A percentile compares a stretch with the other conserved stretches of the same genome.
Conservation (phyloP, 2,888 invertebrate genomes). For the Campoplex capitator region DNA sequence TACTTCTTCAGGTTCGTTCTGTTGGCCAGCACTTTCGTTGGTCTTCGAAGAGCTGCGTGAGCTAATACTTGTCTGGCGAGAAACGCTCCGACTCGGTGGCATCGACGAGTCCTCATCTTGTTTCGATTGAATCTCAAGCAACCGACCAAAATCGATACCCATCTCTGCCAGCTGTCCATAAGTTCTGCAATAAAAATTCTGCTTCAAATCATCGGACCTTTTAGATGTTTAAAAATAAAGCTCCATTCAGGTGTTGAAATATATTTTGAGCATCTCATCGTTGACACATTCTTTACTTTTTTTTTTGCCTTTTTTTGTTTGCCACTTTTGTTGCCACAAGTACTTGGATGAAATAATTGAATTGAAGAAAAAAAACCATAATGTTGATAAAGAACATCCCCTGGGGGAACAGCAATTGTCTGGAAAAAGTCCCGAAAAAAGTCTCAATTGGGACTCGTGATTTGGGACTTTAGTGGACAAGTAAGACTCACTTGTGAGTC, state of each 20-base stretch:
- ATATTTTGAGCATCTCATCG: no score
- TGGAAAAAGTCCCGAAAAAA: no score
- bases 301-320: no score
- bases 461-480: no score
- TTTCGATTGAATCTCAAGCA: slow-evolving; percentile 85
- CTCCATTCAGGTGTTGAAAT: not conserved
- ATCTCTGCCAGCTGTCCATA: slow-evolving; percentile 90
- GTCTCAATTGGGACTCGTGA: no score
- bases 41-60: slow-evolving; percentile 80
- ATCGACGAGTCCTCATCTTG: slow-evolving; percentile 78
- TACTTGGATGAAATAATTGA: not conserved
- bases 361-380: not conserved
- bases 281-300: no score
- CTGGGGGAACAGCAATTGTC: no score
- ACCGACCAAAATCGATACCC: slow-evolving; percentile 91
- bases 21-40: slow-evolving; percentile 73
- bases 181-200: slow-evolving; percentile 81
- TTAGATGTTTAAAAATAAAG: not conserved
- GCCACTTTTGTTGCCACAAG: not conserved
- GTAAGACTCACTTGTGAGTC: no score
- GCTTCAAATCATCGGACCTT: not conserved
- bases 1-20: slow-evolving; percentile 78
- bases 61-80: slow-evolving; percentile 81
- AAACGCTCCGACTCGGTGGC: slow-evolving; percentile 77
- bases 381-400: not conserved